Percentiles rank a stretch among this genome's conserved stretches.
These are phyloP conservation scores for Erpetoichthys calabaricus DNA, from an alignment of 2,797 vertebrate genomes.

Conservation along the genomic window DNA sequence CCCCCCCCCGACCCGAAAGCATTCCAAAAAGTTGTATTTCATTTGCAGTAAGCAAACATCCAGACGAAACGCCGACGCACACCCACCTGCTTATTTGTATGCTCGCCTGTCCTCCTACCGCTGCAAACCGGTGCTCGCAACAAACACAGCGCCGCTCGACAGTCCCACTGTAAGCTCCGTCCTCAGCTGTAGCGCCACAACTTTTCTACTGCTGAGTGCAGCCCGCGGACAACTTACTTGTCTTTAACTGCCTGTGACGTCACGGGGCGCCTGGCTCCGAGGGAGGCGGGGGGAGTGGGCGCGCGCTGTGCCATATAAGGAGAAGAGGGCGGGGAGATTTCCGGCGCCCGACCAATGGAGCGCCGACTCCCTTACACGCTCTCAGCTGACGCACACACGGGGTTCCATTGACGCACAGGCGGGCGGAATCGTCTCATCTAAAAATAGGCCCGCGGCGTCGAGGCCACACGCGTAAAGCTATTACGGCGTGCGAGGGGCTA, in stretches of 20 bases:
- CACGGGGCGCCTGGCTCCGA: conserved; percentile 11
- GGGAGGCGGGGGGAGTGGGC: conserved; percentile 9
- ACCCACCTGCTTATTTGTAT: too few relatives aligned
- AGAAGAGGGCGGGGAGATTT: conserved; percentile 57
- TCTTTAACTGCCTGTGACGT: conserved; percentile 38
- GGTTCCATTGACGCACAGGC: conserved; percentile 87
- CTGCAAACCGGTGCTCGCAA: too few relatives aligned
- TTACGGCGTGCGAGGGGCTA: conserved; percentile 6
- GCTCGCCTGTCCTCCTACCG: too few relatives aligned
- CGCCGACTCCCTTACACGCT: conserved; percentile 21
- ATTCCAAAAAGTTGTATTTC: too few relatives aligned
- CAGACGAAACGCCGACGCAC: too few relatives aligned
- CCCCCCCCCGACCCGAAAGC: too few relatives aligned
- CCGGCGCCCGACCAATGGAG: conserved; percentile 49
- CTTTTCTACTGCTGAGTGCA: neutral
- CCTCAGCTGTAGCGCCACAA: neutral
- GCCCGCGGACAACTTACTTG: conserved; percentile 27
- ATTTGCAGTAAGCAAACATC: too few relatives aligned
- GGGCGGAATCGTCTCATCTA: conserved; percentile 47
- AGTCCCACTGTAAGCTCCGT: too few relatives aligned
- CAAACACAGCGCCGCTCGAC: too few relatives aligned
- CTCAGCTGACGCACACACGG: conserved; percentile 79
- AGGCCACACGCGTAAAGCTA: conserved; percentile 8
- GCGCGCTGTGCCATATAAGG: conserved; percentile 50
- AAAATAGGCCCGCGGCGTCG: conserved; percentile 41